A percentile compares a stretch with the other conserved stretches of the same genome.
These are phyloP conservation scores for Acrocera orbiculus DNA, from an alignment of 2,888 invertebrate genomes.

Conservation along the genomic window DNA sequence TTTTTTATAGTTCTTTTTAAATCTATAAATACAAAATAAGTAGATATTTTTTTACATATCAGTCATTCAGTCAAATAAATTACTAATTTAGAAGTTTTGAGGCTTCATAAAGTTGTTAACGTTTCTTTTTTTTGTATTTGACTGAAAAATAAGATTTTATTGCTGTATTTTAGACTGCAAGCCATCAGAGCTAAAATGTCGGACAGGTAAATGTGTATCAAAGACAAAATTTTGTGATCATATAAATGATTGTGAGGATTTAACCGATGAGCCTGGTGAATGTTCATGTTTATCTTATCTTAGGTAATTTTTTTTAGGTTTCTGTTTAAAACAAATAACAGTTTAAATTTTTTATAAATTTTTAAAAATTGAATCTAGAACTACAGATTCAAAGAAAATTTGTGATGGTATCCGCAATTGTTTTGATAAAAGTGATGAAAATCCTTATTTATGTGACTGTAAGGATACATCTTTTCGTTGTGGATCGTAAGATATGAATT, in stretches of 20 bases:
- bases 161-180: slow-evolving; percentile 38
- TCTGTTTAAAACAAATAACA: not conserved
- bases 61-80: no score
- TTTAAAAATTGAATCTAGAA: slow-evolving; percentile 15
- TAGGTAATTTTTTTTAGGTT: slow-evolving; percentile 21
- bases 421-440: slow-evolving; percentile 59
- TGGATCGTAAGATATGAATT: slow-evolving; percentile 34
- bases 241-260: slow-evolving; percentile 48
- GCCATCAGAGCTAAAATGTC: slow-evolving; percentile 42
- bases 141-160: slow-evolving; percentile 2
- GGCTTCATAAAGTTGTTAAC: no score
- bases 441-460: slow-evolving; percentile 45
- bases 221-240: slow-evolving; percentile 53
- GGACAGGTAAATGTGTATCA: slow-evolving; percentile 45
- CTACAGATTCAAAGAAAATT: slow-evolving; percentile 47
- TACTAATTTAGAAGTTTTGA: no score
- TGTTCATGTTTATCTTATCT: slow-evolving; percentile 50
- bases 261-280: slow-evolving; percentile 48
- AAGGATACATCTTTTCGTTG: slow-evolving; percentile 35
- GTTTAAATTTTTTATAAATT: not conserved
- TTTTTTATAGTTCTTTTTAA: no score
- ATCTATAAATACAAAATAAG: no score
- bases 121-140: not conserved
- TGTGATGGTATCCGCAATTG: slow-evolving; percentile 67
- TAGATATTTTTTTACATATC: no score